These are phyloP conservation scores for Gnathonemus echidnorhynchus DNA, from an alignment of 2,113 vertebrate genomes.

Conservation along the genomic window DNA sequence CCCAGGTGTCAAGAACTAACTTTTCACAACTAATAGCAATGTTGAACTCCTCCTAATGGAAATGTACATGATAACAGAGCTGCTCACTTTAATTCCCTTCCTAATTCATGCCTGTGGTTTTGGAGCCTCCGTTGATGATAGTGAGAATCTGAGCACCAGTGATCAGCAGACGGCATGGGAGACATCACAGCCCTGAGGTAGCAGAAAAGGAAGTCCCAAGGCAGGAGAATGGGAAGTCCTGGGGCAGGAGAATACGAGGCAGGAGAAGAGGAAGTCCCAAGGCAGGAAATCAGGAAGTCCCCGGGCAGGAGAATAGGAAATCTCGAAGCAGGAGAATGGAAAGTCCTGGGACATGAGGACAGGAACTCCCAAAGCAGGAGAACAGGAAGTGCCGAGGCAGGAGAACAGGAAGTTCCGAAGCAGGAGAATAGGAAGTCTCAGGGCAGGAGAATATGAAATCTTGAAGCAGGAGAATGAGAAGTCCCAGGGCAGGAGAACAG, in stretches of 20 bases:
- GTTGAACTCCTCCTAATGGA: neutral
- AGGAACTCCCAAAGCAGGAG: no score
- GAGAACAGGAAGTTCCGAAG: no score
- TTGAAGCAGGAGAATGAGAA: rapidly evolving
- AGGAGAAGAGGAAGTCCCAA: no score
- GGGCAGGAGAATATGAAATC: no score
- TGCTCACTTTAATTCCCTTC: neutral
- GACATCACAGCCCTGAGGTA: neutral
- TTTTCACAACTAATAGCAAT: neutral
- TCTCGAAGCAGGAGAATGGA: no score
- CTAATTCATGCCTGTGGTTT: neutral
- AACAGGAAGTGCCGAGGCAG: no score
- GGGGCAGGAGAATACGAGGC: rapidly evolving
- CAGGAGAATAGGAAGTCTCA: no score
- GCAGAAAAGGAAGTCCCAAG: neutral
- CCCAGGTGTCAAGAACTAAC: neutral
- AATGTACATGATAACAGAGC: neutral
- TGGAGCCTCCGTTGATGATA: conserved; percentile 18
- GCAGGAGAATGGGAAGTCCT: no score
- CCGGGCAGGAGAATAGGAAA: no score
- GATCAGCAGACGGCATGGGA: conserved; percentile 21
- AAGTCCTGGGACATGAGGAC: no score
- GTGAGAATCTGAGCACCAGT: conserved; percentile 25
- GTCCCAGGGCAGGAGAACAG: no score
- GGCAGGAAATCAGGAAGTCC: no score